A percentile compares a stretch with the other conserved stretches of the same genome.
Conservation (phyloP, 2,113 vertebrate genomes). For the Myiagra hebetior region DNA sequence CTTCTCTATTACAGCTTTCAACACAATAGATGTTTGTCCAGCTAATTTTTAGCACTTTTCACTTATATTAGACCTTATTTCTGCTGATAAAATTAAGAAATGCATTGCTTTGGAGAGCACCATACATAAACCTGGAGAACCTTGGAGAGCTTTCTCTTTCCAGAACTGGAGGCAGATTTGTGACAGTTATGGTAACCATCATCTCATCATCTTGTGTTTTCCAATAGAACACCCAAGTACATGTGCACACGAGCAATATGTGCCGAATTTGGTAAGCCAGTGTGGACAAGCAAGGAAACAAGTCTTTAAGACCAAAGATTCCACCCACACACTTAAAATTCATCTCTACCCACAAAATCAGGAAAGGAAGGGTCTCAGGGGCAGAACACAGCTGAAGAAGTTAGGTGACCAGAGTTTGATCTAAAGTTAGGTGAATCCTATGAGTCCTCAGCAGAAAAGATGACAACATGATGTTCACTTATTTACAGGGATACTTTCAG, state of each 20-base stretch:
- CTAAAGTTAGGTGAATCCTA: background rate
- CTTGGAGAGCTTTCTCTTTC: background rate
- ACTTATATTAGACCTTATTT: background rate
- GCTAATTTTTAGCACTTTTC: background rate
- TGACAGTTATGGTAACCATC: background rate
- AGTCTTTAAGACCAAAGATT: background rate
- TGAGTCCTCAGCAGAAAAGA: background rate
- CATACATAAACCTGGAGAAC: background rate
- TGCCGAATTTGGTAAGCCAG: rapidly evolving
- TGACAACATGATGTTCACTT: background rate
- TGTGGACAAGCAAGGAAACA: background rate
- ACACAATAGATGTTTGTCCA: background rate
- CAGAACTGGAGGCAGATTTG: background rate
- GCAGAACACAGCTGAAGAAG: background rate
- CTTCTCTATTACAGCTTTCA: background rate
- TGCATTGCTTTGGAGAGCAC: background rate
- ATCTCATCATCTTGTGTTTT: background rate
- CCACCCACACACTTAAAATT: background rate
- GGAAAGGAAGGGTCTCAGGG: background rate
- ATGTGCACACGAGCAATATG: background rate
- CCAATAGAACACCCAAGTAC: background rate
- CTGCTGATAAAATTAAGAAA: background rate
- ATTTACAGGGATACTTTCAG: background rate
- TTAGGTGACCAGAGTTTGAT: background rate
- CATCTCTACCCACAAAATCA: background rate